phyloP scores from a whole-genome alignment of 2,888 invertebrate genomes.

The Leptopilina syphax region DNA sequence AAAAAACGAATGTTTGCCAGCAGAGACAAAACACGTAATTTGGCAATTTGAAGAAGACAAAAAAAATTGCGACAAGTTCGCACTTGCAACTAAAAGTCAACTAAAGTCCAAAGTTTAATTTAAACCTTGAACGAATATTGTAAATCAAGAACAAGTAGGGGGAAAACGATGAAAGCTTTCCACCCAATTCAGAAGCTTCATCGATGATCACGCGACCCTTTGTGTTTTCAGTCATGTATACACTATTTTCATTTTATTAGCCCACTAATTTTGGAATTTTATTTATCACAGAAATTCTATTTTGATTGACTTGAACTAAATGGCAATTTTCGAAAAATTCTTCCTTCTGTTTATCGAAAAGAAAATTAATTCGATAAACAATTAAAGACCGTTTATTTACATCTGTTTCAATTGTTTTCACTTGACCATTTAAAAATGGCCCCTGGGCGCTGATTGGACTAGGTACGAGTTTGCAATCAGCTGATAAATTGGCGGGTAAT shows the following conservation, averaged over 20 bases:
- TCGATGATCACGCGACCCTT: slow-evolving; percentile 45
- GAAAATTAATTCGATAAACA: too few species aligned
- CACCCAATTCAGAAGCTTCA: slow-evolving; percentile 41
- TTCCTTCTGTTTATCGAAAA: too few species aligned
- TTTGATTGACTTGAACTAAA: neutral
- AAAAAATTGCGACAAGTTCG: slow-evolving; percentile 2
- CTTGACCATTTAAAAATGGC: neutral
- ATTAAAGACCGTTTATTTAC: too few species aligned
- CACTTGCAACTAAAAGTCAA: slow-evolving; percentile 31
- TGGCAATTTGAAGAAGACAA: neutral
- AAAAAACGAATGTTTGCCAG: slow-evolving; percentile 42
- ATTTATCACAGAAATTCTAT: neutral
- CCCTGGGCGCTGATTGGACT: neutral
- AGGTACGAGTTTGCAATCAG: neutral
- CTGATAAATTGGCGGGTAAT: slow-evolving; percentile 1
- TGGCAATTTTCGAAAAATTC: neutral
- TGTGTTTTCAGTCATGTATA: slow-evolving; percentile 5
- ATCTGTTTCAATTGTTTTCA: too few species aligned
- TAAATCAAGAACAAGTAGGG: slow-evolving; percentile 30
- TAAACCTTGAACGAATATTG: slow-evolving; percentile 35
- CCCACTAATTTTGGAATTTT: neutral
- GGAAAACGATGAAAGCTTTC: slow-evolving; percentile 40
- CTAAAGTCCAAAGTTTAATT: slow-evolving; percentile 39
- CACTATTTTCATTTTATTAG: neutral
- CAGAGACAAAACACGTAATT: slow-evolving; percentile 39